phyloP scores from a whole-genome alignment of 2,797 vertebrate genomes.

The Alectoris magna region DNA sequence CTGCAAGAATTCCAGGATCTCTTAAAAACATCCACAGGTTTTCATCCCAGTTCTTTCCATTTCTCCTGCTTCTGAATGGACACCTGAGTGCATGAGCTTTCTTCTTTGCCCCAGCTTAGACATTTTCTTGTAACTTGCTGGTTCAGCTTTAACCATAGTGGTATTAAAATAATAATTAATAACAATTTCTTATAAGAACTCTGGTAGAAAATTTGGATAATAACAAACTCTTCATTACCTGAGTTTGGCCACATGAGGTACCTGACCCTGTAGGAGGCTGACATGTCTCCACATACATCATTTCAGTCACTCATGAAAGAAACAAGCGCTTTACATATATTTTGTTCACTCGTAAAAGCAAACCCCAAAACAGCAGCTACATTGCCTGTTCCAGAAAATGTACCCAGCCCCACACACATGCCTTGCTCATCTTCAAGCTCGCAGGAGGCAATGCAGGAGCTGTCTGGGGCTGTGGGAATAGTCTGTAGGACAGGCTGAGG shows the following conservation, averaged over 20 bases:
- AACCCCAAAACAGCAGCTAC: background rate
- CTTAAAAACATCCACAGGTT: background rate
- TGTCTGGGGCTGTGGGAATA: accelerated
- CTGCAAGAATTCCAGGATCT: background rate
- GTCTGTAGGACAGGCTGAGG: background rate
- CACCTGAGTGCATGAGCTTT: background rate
- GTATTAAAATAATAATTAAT: background rate
- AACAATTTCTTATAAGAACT: background rate
- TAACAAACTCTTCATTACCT: conserved; percentile 35
- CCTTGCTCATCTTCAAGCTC: background rate
- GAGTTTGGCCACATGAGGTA: conserved; percentile 20
- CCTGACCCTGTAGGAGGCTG: conserved; percentile 5
- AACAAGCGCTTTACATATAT: background rate
- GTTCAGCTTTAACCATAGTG: conserved; percentile 22
- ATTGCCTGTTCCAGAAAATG: background rate
- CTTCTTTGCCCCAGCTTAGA: conserved; percentile 8
- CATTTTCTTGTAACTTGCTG: background rate
- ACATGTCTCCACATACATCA: conserved; percentile 28
- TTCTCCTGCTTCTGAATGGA: background rate
- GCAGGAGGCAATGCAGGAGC: background rate
- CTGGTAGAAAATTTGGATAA: conserved; percentile 1
- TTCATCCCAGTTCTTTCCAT: background rate
- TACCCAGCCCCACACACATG: background rate
- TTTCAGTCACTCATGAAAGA: background rate
- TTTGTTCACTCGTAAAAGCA: background rate